A percentile compares a stretch with the other conserved stretches of the same genome.
These are phyloP conservation scores for Micoletzkya japonica DNA, from an alignment of 2,888 invertebrate genomes.

Conservation along the genomic window DNA sequence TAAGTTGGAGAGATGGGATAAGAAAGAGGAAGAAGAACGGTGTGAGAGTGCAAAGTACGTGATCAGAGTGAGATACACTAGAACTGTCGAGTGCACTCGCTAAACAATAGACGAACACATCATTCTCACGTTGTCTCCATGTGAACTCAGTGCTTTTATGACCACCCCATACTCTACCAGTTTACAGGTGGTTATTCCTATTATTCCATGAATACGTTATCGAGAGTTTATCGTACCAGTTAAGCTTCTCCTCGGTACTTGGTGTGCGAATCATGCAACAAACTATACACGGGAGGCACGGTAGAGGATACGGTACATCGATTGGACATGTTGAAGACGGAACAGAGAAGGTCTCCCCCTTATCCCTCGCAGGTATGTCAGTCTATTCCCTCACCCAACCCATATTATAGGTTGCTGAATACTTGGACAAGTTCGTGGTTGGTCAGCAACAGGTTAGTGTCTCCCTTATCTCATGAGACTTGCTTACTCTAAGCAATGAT, in stretches of 20 bases:
- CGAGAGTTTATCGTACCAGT: too few species aligned
- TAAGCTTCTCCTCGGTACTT: constrained; percentile 53
- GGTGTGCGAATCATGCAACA: constrained; percentile 56
- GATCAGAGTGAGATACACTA: too few species aligned
- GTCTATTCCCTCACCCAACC: neutral
- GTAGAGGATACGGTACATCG: constrained; percentile 35
- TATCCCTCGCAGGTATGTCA: constrained; percentile 42
- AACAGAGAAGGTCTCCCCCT: constrained; percentile 42
- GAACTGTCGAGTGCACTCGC: too few species aligned
- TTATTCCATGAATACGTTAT: too few species aligned
- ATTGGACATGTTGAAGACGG: constrained; percentile 33
- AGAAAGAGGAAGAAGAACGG: neutral
- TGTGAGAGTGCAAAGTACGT: too few species aligned
- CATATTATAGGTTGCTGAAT: constrained; percentile 81
- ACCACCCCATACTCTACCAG: too few species aligned
- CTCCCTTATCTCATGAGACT: too few species aligned
- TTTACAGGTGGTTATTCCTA: too few species aligned
- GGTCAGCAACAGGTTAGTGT: constrained; percentile 69
- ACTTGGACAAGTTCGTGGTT: constrained; percentile 91
- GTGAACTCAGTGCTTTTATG: too few species aligned
- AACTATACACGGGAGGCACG: constrained; percentile 46
- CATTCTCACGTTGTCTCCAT: too few species aligned
- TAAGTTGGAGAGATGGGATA: neutral
- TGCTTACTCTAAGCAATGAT: too few species aligned
- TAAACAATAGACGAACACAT: too few species aligned